Base-by-base conservation (phyloP, 2,888 invertebrate species). In the Antheraea yamamai region DNA sequence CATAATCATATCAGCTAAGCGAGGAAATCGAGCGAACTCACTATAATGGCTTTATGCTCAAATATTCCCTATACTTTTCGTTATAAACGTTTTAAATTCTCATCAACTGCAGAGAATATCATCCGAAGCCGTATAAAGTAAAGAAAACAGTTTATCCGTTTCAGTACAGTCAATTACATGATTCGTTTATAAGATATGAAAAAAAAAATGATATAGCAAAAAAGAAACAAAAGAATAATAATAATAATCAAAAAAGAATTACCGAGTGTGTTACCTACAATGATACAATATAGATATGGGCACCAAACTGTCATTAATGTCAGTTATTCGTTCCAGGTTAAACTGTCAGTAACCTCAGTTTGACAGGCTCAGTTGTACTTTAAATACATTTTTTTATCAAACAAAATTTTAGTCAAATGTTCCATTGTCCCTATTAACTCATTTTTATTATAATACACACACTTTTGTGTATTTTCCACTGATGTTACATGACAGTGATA, bases 141-240 rank as follows among this genome's bases (percentile, higher is more conserved):
- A 81, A 79, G 76, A 75, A 73, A 75, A 73, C 68, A 74, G 75
- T 81, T 81, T 82, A 81, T 82, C 83, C 23, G 82, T 81, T 83
- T 74, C 61, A 35, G 74, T 74, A 74, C 82, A 81, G 76, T 81
- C 77, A 75, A 83, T 83, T 87, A 88, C 87, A 89, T 87, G 88
- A 89, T 89, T 87, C 79, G 80, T 76, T 80, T 81, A 81, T 82
- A 81, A 77, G 10, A 83, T 83, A 85, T 84, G 87, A 87, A 87
- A 86, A 88, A 86, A 88, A 83, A 81, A 30, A 72, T 23, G 61
- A 74, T 66, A 64, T 71, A 74, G 72, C 66, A 72, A 74, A 74
- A 66, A 76, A 74, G 72, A 52, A 82, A 81, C 78, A 79, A 18
- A 74, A 39, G 3, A 39, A 39, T 39, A 39, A 39, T 39, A 8